A percentile compares a stretch with the other conserved stretches of the same genome.
phyloP scores from a whole-genome alignment of 2,797 vertebrate genomes.

The Sebastes diaconus region DNA sequence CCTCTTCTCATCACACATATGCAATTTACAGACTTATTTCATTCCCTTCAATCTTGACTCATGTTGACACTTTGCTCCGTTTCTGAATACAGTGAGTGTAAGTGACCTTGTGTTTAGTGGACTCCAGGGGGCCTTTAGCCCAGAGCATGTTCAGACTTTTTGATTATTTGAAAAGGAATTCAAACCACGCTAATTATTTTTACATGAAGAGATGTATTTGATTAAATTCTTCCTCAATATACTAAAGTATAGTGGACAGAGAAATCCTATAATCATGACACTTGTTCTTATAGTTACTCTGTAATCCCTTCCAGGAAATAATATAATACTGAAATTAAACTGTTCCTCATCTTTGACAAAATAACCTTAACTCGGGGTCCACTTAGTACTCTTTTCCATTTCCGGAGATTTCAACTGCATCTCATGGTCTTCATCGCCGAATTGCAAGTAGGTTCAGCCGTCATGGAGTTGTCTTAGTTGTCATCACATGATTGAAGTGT shows the following conservation, averaged over 20 bases:
- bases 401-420: neutral
- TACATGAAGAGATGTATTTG: neutral
- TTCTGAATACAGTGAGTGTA: neutral
- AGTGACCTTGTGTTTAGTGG: neutral
- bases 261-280: neutral
- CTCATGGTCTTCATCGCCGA: neutral
- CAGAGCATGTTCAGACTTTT: neutral
- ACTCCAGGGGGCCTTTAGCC: neutral
- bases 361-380: neutral
- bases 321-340: neutral
- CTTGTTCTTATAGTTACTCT: neutral
- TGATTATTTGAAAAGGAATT: neutral
- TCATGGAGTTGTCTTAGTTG: neutral
- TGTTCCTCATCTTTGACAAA: neutral
- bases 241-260: neutral
- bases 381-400: neutral
- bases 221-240: neutral
- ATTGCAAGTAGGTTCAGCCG: neutral
- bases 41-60: neutral
- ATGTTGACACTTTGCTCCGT: neutral
- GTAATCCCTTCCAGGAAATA: neutral
- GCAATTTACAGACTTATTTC: neutral
- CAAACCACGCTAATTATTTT: neutral
- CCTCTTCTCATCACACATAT: neutral
- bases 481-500: neutral